Base-by-base conservation (phyloP, 2,888 invertebrate genomes). In the Dusona sp. region DNA sequence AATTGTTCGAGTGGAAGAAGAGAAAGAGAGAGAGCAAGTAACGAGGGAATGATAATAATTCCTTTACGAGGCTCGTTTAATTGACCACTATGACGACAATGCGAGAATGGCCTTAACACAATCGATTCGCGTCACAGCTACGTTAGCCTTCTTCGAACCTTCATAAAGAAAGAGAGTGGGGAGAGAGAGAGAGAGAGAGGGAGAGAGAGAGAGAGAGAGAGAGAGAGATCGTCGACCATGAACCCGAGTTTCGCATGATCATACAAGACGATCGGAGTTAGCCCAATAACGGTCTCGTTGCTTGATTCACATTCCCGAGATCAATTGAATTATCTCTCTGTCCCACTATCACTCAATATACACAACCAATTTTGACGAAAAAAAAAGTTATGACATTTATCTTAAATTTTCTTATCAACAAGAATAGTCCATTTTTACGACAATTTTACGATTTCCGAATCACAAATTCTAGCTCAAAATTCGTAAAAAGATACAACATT, bases 81-180 rank as follows among this genome's bases (percentile, higher is more conserved):
- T 87, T 84, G 84, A 75, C 81, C n/a, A 78, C 79, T 79, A 79
- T 82, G 86, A 84, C 84, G 86, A 84, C 84, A 87, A 82, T 87
- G 79, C 83, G 80, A 67, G 77, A 86, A 86, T 81, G 80, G 86
- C 86, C 78, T 74, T 61, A 72, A 25, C 48, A 83, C 84, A 81
- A 86, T 86, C 83, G 83, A 86, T 86, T 86, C 80, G 81, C 83
- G 80, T 84, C 84, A 78, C 64, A 70, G 85, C 81, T 29, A 64
- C 48, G 25, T 64, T 74, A 57, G 80, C 42, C 81, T 54, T 83
- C 73, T 74, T 48, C 45, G 72, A 75, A 33, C 48, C 81, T 75
- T 29, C 61, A 19, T 8, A 22, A 57, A 61, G 57, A 45, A 22
- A 45, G 16, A 64, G 51, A 51, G 38, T 64, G 38, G 22, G 36